Percentiles rank a stretch among this genome's conserved stretches.
phyloP scores from a whole-genome alignment of 2,797 vertebrate genomes.

The Bovichtus diacanthus region DNA sequence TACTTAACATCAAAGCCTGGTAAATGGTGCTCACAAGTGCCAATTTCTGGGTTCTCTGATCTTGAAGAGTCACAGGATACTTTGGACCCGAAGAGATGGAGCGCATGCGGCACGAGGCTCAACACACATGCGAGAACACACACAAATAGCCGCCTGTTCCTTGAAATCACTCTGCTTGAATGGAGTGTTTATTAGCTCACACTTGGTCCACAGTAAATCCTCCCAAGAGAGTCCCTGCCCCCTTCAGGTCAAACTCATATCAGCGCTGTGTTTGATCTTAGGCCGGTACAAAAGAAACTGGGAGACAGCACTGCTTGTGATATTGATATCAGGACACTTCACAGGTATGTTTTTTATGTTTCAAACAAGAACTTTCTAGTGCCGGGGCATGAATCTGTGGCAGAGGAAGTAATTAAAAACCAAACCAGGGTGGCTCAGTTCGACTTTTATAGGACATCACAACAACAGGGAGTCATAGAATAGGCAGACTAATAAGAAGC shows the following conservation, averaged over 20 bases:
- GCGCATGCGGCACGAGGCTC: background rate
- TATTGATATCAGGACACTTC: constrained; percentile 9
- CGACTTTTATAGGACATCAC: constrained; percentile 24
- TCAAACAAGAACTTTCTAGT: constrained; percentile 10
- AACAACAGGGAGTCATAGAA: constrained; percentile 12
- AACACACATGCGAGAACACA: constrained; percentile 16
- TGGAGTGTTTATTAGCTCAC: constrained; percentile 62
- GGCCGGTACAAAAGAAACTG: constrained; percentile 37
- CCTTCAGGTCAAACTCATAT: constrained; percentile 70
- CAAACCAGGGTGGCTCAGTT: constrained; percentile 5
- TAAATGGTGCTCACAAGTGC: constrained; percentile 52
- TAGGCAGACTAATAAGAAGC: constrained; percentile 17
- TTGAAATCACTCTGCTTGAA: constrained; percentile 52
- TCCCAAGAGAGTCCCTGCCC: constrained; percentile 52
- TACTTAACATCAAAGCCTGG: constrained; percentile 53
- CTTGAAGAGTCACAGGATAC: constrained; percentile 56
- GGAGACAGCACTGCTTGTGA: constrained; percentile 8
- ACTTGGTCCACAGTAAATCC: constrained; percentile 53
- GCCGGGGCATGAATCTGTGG: background rate
- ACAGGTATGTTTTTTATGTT: background rate
- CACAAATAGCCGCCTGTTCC: constrained; percentile 31
- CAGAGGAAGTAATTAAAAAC: constrained; percentile 43
- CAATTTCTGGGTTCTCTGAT: constrained; percentile 64
- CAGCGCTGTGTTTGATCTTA: constrained; percentile 56
- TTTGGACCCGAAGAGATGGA: constrained; percentile 29